Evolutionary conservation across 2,113 vertebrate species (phyloP).

Genomic region (Epinephelus lanceolatus): DNA sequence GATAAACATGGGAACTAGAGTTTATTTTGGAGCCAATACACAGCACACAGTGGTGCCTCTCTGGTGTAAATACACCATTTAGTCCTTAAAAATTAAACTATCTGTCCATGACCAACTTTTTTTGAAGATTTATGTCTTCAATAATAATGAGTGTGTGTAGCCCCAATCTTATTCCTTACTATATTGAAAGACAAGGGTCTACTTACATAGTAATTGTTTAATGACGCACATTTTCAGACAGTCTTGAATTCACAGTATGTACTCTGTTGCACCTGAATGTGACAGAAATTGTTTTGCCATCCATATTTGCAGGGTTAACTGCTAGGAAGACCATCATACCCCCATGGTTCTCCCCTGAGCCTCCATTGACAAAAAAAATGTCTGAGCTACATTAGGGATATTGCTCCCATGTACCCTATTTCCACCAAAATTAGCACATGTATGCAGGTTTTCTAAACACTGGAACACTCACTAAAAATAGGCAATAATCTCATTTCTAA

Average conservation of each 20-base stretch:
- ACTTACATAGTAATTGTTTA: too few relatives aligned
- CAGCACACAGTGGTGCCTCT: background rate
- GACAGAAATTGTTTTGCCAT: too few relatives aligned
- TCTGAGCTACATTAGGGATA: background rate
- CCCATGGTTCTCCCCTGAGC: background rate
- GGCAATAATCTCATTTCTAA: too few relatives aligned
- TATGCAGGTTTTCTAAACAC: too few relatives aligned
- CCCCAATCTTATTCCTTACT: background rate
- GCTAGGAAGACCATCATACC: background rate
- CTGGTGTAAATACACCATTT: background rate
- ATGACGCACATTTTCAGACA: background rate
- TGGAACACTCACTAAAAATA: too few relatives aligned
- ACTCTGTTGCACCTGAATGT: too few relatives aligned
- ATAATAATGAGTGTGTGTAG: too few relatives aligned
- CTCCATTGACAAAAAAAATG: background rate
- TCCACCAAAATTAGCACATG: too few relatives aligned
- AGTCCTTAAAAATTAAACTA: background rate
- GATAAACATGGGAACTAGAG: background rate
- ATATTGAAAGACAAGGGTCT: background rate
- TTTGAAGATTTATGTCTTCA: background rate
- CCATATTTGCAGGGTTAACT: too few relatives aligned
- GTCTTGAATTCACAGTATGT: background rate
- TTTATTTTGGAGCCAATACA: background rate
- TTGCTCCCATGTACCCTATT: background rate
- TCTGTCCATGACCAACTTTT: background rate